Evolutionary conservation across 2,113 vertebrate genomes (phyloP).

Genomic region (Cercocebus atys): DNA sequence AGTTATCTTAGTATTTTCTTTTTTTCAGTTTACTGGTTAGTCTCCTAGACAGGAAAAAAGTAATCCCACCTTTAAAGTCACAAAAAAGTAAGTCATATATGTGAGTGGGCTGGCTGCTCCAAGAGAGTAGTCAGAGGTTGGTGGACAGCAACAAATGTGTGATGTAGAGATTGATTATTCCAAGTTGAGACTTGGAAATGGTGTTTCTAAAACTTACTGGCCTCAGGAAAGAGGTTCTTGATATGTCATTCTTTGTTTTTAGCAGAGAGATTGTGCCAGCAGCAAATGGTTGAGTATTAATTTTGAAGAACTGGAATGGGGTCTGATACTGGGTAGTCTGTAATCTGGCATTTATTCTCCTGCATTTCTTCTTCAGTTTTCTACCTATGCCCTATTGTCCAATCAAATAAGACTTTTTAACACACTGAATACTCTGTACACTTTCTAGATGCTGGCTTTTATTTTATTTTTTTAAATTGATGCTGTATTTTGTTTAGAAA

Average conservation of each 20-base stretch:
- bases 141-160: not conserved
- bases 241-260: not conserved
- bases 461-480: not conserved
- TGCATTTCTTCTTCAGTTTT: not conserved
- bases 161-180: not conserved
- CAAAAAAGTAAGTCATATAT: not conserved
- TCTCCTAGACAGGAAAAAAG: not conserved
- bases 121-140: not conserved
- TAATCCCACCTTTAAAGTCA: not conserved
- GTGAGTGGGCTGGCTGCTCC: not conserved
- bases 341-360: not conserved
- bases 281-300: not conserved
- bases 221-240: not conserved
- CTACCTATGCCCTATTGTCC: not conserved
- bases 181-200: not conserved
- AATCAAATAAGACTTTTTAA: not conserved
- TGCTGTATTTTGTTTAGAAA: not conserved
- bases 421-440: not conserved
- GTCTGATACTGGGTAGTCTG: not conserved
- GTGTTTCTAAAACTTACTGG: not conserved
- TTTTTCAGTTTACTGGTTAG: not conserved
- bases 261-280: not conserved
- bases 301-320: not conserved
- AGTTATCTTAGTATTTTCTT: not conserved
- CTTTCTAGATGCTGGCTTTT: not conserved